These are phyloP conservation scores for Semnornis frantzii DNA, from an alignment of 2,113 vertebrate genomes.

Conservation along the genomic window DNA sequence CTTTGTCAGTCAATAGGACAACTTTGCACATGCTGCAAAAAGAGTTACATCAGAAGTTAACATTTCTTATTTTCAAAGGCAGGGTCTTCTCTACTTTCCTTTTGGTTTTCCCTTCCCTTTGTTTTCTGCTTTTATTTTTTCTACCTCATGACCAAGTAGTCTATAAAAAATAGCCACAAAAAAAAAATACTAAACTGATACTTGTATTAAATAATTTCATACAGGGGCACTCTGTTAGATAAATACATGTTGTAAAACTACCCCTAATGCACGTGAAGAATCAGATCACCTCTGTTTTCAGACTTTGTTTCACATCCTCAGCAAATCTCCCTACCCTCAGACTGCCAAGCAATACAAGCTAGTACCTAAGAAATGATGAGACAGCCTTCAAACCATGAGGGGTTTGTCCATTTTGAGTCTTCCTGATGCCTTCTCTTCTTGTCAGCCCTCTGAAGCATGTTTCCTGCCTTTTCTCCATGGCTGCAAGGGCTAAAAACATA, in stretches of 20 bases:
- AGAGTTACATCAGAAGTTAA: not conserved
- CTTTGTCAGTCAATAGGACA: conserved; percentile 30
- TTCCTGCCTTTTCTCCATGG: not conserved
- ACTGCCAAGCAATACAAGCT: not conserved
- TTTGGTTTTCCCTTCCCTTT: not conserved
- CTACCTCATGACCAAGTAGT: not conserved
- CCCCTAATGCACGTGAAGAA: not conserved
- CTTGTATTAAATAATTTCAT: not conserved
- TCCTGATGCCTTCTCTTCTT: not conserved
- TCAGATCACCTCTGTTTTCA: not conserved
- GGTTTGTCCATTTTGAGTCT: not conserved
- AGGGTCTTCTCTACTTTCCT: not conserved
- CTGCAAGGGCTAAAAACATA: not conserved
- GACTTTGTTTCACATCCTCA: not conserved
- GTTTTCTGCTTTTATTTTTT: not conserved
- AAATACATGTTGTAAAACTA: not conserved
- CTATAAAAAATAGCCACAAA: not conserved
- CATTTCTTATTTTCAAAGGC: not conserved
- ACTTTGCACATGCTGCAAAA: not conserved
- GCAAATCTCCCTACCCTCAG: not conserved
- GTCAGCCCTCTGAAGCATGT: not conserved
- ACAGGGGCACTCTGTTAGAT: not conserved
- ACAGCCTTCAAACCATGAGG: not conserved
- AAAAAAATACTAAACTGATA: not conserved
- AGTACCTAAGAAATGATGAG: not conserved